These are phyloP conservation scores for Anthonomus grandis DNA, from an alignment of 1,140 invertebrate genomes.

Conservation along the genomic window DNA sequence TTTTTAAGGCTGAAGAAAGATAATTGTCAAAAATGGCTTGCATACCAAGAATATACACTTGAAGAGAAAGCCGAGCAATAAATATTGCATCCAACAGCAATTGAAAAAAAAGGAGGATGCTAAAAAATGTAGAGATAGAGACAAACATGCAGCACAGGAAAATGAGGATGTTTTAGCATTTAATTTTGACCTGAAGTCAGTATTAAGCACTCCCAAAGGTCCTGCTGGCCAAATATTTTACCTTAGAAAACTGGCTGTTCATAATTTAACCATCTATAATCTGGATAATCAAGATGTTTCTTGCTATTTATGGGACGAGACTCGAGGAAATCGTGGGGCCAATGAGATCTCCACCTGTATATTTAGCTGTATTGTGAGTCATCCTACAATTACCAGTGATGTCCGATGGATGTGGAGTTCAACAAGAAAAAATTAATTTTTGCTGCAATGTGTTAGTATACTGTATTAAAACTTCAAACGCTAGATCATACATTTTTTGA, in stretches of 20 bases:
- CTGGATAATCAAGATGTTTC: slow-evolving; percentile 4
- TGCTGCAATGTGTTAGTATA: neutral
- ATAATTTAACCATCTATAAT: slow-evolving; percentile 49
- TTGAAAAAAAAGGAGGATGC: slow-evolving; percentile 25
- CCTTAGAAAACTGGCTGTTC: slow-evolving; percentile 47
- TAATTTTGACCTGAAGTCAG: slow-evolving; percentile 46
- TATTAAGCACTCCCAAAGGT: slow-evolving; percentile 38
- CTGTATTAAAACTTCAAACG: neutral
- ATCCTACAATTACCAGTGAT: slow-evolving; percentile 30
- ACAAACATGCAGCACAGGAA: slow-evolving; percentile 34
- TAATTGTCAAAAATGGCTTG: too few relatives aligned
- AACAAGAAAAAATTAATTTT: slow-evolving; percentile 49
- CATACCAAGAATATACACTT: too few relatives aligned
- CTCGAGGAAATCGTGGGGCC: slow-evolving; percentile 22
- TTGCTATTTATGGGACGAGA: slow-evolving; percentile 19
- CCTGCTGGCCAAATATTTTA: too few relatives aligned
- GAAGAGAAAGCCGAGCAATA: too few relatives aligned
- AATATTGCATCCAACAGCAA: too few relatives aligned
- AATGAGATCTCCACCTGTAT: slow-evolving; percentile 49
- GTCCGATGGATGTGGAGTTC: slow-evolving; percentile 47
- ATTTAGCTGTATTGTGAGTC: slow-evolving; percentile 35
- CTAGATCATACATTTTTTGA: too few relatives aligned
- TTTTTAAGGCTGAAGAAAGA: too few relatives aligned
- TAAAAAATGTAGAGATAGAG: slow-evolving; percentile 27
- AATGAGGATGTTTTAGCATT: slow-evolving; percentile 13